Conservation (phyloP, 2,888 invertebrate species). For the Torymus auratus region DNA sequence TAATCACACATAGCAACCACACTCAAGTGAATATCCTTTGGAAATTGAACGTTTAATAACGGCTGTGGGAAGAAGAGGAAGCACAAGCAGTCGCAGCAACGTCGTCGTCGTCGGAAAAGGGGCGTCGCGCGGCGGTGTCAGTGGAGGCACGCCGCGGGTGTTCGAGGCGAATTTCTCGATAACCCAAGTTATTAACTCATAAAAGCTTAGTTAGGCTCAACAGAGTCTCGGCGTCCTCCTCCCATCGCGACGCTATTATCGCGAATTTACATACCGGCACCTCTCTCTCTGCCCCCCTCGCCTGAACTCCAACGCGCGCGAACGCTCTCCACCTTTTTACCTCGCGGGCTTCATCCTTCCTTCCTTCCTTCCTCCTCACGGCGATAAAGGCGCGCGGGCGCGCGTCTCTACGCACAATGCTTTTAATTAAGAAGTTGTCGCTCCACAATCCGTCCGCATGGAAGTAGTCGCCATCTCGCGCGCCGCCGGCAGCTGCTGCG, state of each 20-base stretch:
- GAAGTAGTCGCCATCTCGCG: background rate
- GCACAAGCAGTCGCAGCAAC: too few relatives aligned
- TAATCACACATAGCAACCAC: background rate
- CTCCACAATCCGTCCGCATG: constrained; percentile 32
- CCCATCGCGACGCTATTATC: constrained; percentile 68
- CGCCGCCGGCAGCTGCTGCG: background rate
- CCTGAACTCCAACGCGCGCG: constrained; percentile 6
- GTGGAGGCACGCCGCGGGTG: constrained; percentile 10
- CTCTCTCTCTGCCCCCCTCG: constrained; percentile 21
- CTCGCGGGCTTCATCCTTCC: background rate
- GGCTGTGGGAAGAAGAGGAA: background rate
- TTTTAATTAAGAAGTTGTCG: constrained; percentile 74
- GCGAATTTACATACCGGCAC: constrained; percentile 74
- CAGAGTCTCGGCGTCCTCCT: background rate
- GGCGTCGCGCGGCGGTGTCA: background rate
- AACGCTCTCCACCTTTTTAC: constrained; percentile 54
- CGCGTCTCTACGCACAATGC: constrained; percentile 70
- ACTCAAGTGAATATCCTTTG: background rate
- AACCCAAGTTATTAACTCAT: constrained; percentile 76
- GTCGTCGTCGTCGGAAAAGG: background rate
- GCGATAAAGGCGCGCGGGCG: constrained; percentile 37
- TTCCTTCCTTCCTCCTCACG: background rate
- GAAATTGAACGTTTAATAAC: constrained; percentile 51
- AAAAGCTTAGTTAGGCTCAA: constrained; percentile 73
- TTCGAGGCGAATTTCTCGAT: constrained; percentile 72